Evolutionary conservation across 2,113 vertebrate genomes (phyloP).

Genomic region (Serilophus lunatus): DNA sequence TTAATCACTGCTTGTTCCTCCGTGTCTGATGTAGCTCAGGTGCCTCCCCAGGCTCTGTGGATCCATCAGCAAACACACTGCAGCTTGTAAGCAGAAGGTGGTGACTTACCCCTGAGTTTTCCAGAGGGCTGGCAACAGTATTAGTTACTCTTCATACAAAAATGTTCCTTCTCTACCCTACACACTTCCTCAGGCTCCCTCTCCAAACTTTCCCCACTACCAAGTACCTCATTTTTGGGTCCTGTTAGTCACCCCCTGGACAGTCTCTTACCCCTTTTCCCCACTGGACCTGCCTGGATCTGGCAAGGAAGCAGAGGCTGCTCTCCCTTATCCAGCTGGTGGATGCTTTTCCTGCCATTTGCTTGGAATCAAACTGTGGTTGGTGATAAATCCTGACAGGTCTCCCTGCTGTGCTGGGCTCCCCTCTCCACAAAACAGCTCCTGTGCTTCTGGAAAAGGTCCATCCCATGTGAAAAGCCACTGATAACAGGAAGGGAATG

Average conservation of each 20-base stretch:
- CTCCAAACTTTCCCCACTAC: neutral
- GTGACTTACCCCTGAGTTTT: neutral
- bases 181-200: neutral
- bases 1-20: neutral
- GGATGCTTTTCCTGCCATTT: neutral
- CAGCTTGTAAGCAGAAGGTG: neutral
- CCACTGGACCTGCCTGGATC: neutral
- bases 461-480: neutral
- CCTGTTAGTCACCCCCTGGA: neutral
- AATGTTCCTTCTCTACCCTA: neutral
- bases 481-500: neutral
- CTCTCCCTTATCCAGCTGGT: neutral
- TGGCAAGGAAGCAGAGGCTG: neutral
- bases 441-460: neutral
- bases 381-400: rapidly evolving
- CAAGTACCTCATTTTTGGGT: neutral
- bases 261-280: neutral
- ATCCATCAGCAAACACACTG: neutral
- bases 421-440: neutral
- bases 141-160: neutral
- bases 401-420: neutral
- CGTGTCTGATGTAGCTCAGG: rapidly evolving
- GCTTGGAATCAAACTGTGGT: neutral
- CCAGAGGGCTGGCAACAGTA: neutral
- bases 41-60: neutral